A percentile compares a stretch with the other conserved stretches of the same genome.
phyloP scores from a whole-genome alignment of 2,797 vertebrate species.

The Tenualosa ilisha region DNA sequence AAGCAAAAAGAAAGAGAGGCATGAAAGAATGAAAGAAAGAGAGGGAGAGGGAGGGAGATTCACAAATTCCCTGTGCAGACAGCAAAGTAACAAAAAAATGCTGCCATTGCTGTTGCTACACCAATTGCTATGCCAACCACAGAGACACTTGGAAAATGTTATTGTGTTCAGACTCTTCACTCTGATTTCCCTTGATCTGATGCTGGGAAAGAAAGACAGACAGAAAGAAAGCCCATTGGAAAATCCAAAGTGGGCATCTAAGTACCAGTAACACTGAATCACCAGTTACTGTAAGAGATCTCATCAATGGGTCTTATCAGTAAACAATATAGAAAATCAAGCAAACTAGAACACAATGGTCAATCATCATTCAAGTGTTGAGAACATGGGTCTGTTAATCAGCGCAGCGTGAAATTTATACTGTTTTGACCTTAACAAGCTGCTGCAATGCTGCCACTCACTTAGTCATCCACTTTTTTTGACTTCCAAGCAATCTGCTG shows the following conservation, averaged over 20 bases:
- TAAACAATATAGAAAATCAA: conserved; percentile 46
- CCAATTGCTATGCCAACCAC: conserved; percentile 35
- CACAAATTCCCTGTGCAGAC: conserved; percentile 35
- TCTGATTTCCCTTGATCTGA: conserved; percentile 38
- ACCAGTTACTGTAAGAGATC: neutral
- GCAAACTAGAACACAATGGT: conserved; percentile 37
- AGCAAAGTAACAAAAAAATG: neutral
- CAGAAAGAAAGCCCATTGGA: conserved; percentile 35
- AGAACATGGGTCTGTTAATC: conserved; percentile 45
- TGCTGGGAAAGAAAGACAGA: conserved; percentile 35
- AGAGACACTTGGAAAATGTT: conserved; percentile 37
- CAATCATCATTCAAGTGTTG: conserved; percentile 43
- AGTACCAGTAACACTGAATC: conserved; percentile 30
- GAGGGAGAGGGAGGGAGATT: neutral
- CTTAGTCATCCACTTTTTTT: neutral
- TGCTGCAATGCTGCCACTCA: neutral
- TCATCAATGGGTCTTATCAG: conserved; percentile 44
- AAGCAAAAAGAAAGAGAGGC: neutral
- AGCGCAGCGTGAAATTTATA: conserved; percentile 31
- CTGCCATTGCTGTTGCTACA: conserved; percentile 29
- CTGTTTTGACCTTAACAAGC: neutral
- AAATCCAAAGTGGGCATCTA: conserved; percentile 42
- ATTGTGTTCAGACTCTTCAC: conserved; percentile 47
- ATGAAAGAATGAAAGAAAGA: neutral
- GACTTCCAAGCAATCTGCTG: neutral